These are phyloP conservation scores for Holotrichia oblita DNA, from an alignment of 1,140 invertebrate species.

Conservation along the genomic window DNA sequence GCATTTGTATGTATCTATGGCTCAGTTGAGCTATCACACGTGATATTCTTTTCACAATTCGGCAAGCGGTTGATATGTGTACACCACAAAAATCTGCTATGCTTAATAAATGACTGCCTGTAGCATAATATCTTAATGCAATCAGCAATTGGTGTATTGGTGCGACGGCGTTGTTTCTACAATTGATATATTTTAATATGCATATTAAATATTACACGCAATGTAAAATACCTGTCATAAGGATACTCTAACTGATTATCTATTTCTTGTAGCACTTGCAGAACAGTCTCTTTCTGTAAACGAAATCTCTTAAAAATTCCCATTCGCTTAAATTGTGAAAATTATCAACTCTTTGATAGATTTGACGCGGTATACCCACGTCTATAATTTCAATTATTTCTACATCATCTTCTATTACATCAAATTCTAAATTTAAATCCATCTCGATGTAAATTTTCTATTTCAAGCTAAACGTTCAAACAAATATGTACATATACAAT, in stretches of 20 bases:
- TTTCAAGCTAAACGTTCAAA: no score
- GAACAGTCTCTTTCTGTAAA: slow-evolving; percentile 12
- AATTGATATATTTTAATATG: slow-evolving; percentile 29
- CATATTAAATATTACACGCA: neutral
- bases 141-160: slow-evolving; percentile 49
- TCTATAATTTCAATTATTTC: slow-evolving; percentile 14
- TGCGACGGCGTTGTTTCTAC: slow-evolving; percentile 37
- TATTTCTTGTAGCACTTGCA: neutral
- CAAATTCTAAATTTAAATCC: neutral
- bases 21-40: slow-evolving; percentile 50
- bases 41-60: slow-evolving; percentile 51
- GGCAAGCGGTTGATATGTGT: slow-evolving; percentile 48
- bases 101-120: slow-evolving; percentile 49
- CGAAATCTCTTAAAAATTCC: slow-evolving; percentile 35
- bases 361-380: neutral
- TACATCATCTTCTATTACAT: slow-evolving; percentile 39
- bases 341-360: slow-evolving; percentile 1
- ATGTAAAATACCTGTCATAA: slow-evolving; percentile 34
- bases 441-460: no score
- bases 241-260: slow-evolving; percentile 26
- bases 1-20: slow-evolving; percentile 42
- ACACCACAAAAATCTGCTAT: slow-evolving; percentile 53
- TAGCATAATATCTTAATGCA: slow-evolving; percentile 54
- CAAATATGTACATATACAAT: no score
- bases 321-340: slow-evolving; percentile 6